Evolutionary conservation across 2,797 vertebrate species (phyloP).

Genomic region (Synanceia verrucosa): DNA sequence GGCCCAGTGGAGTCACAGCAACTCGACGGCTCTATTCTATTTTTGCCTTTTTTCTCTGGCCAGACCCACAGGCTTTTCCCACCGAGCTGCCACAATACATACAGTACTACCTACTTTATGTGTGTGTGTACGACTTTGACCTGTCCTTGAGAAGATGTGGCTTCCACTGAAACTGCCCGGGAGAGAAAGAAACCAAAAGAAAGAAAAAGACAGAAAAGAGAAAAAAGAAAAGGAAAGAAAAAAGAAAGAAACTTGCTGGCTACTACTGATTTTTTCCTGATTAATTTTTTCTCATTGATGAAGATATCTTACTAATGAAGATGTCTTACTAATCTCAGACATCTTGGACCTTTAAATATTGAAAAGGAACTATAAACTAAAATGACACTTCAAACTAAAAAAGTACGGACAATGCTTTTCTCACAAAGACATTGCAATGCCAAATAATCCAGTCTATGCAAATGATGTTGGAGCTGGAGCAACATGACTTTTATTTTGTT

Average conservation of each 20-base stretch:
- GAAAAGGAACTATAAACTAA: neutral
- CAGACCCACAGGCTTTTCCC: constrained; percentile 74
- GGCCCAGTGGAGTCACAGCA: constrained; percentile 55
- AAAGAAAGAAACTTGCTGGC: constrained; percentile 27
- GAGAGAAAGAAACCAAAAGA: constrained; percentile 39
- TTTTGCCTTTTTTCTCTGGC: constrained; percentile 72
- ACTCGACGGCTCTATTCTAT: constrained; percentile 67
- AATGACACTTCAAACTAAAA: neutral
- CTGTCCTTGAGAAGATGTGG: constrained; percentile 75
- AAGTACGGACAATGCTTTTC: neutral
- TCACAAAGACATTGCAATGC: neutral
- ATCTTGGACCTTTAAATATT: neutral
- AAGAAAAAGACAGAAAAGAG: neutral
- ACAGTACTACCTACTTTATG: constrained; percentile 53
- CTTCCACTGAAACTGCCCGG: constrained; percentile 55
- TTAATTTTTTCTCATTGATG: neutral
- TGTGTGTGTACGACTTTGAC: constrained; percentile 68
- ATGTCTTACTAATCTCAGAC: neutral
- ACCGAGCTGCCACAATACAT: constrained; percentile 74
- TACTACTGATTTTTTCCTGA: neutral
- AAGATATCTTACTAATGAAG: too few relatives aligned
- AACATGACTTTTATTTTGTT: neutral
- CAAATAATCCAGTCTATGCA: neutral
- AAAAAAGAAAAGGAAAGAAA: constrained; percentile 20
- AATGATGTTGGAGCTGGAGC: neutral